These are phyloP conservation scores for Hoplodrina blanda DNA, from an alignment of 2,888 invertebrate species.

Conservation along the genomic window DNA sequence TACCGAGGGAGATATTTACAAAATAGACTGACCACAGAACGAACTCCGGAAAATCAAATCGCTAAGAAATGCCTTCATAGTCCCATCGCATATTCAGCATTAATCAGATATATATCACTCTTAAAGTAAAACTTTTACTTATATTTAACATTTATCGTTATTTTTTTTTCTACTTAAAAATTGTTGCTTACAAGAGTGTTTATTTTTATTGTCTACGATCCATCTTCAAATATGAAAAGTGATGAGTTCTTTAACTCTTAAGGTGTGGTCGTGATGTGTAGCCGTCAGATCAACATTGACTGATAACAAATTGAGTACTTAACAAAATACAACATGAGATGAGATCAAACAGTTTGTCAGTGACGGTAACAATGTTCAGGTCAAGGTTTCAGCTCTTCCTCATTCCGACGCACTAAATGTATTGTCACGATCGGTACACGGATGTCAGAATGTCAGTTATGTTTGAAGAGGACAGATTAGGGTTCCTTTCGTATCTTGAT, in stretches of 20 bases:
- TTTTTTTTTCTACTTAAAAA: too few relatives aligned
- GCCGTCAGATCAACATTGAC: conserved; percentile 20
- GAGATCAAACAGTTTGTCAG: conserved; percentile 42
- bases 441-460: conserved; percentile 46
- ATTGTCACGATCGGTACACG: conserved; percentile 51
- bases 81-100: too few relatives aligned
- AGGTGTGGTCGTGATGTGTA: conserved; percentile 6
- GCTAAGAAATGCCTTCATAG: too few relatives aligned
- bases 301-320: conserved; percentile 41
- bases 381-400: conserved; percentile 61
- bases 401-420: conserved; percentile 52
- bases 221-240: not conserved
- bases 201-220: too few relatives aligned
- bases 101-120: too few relatives aligned
- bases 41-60: too few relatives aligned
- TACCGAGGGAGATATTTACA: too few relatives aligned
- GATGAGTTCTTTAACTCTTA: conserved; percentile 5
- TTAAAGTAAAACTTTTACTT: too few relatives aligned
- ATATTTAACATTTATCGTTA: too few relatives aligned
- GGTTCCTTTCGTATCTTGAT: not conserved
- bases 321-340: conserved; percentile 23
- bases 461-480: conserved; percentile 26
- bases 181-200: too few relatives aligned
- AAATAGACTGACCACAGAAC: too few relatives aligned
- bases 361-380: conserved; percentile 43